Evolutionary conservation across 1,140 invertebrate species (phyloP).

Genomic region (Hyposmocoma kahamanoa): DNA sequence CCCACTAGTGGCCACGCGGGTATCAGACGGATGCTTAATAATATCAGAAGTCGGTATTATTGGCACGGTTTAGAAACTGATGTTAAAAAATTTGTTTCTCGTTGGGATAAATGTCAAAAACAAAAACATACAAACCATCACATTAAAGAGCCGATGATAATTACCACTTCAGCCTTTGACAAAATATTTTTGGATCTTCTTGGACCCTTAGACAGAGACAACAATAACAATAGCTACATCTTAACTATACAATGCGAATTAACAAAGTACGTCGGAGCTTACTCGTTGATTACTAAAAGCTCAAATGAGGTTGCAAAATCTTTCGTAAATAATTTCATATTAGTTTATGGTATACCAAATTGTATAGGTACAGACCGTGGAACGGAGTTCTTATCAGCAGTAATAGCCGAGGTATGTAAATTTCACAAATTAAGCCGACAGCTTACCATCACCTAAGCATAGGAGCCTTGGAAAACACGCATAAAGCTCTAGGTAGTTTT

Average conservation of each 20-base stretch:
- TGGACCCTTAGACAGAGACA: slow-evolving; percentile 13
- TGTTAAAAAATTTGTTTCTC: slow-evolving; percentile 10
- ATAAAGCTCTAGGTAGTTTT: slow-evolving; percentile 9
- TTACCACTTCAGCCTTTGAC: slow-evolving; percentile 13
- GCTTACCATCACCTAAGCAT: slow-evolving; percentile 2
- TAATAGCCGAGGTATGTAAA: slow-evolving; percentile 11
- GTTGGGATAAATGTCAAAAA: slow-evolving; percentile 15
- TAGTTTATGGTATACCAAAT: neutral
- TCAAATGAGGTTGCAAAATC: neutral
- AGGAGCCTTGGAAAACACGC: neutral
- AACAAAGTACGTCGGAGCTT: slow-evolving; percentile 13
- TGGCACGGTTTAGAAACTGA: slow-evolving; percentile 6
- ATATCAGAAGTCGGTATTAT: slow-evolving; percentile 1
- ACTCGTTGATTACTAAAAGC: slow-evolving; percentile 13
- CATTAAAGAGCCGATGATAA: slow-evolving; percentile 9
- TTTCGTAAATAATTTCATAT: slow-evolving; percentile 16
- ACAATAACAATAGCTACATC: neutral
- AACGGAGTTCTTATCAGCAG: slow-evolving; percentile 12
- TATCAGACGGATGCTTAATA: slow-evolving; percentile 3
- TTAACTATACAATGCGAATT: slow-evolving; percentile 15
- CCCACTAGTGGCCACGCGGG: slow-evolving; percentile 3
- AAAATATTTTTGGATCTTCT: slow-evolving; percentile 16
- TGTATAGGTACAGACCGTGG: slow-evolving; percentile 14
- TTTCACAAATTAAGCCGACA: slow-evolving; percentile 9
- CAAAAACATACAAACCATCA: slow-evolving; percentile 10